A percentile compares a stretch with the other conserved stretches of the same genome.
Evolutionary conservation across 1,140 invertebrate species (phyloP).

Genomic region (Brachionus angularis): DNA sequence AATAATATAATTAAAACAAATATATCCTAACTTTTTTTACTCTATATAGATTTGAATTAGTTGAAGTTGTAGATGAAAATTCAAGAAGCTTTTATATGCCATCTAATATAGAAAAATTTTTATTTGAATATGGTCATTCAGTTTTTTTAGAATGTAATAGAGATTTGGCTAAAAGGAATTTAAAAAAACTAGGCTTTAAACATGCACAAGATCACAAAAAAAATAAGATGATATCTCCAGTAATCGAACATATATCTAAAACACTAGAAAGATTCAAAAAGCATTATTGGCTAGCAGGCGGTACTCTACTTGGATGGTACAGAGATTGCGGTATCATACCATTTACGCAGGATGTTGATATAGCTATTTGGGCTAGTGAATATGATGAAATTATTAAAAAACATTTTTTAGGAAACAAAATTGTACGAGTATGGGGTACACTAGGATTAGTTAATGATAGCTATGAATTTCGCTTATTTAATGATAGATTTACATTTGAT

Average conservation of each 20-base stretch:
- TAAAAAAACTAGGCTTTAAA: background rate
- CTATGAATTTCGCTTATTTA: slow-evolving; percentile 35
- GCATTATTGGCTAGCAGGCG: slow-evolving; percentile 37
- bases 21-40: background rate
- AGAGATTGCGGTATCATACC: slow-evolving; percentile 37
- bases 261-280: background rate
- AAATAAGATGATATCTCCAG: background rate
- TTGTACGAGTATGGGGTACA: slow-evolving; percentile 24
- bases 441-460: slow-evolving; percentile 14
- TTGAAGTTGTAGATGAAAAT: background rate
- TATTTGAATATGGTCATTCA: slow-evolving; percentile 17
- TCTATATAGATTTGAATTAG: background rate
- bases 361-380: slow-evolving; percentile 5
- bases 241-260: slow-evolving; percentile 22
- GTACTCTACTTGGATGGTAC: slow-evolving; percentile 30
- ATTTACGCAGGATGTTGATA: slow-evolving; percentile 34
- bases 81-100: background rate
- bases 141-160: slow-evolving; percentile 25
- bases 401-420: slow-evolving; percentile 25
- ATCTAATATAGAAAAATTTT: slow-evolving; percentile 25
- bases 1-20: no score
- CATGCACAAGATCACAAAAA: slow-evolving; percentile 5
- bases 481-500: slow-evolving; percentile 31
- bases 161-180: slow-evolving; percentile 3
- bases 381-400: slow-evolving; percentile 28